Evolutionary conservation across 2,113 vertebrate genomes (phyloP).

Genomic region (Paralichthys olivaceus): DNA sequence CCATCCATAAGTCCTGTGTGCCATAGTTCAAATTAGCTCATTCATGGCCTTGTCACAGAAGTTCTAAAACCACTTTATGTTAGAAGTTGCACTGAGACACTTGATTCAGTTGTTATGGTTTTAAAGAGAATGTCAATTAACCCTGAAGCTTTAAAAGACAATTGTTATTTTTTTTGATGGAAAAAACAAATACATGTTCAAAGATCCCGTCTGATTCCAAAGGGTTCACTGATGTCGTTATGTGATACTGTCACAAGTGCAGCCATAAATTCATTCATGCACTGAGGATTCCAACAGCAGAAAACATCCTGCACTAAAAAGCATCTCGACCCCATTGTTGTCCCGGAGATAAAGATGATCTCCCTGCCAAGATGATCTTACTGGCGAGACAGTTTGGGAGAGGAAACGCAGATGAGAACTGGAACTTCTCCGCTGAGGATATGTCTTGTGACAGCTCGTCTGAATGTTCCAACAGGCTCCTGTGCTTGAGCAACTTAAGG

Average conservation of each 20-base stretch:
- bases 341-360: conserved; percentile 49
- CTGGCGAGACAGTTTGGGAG: conserved; percentile 32
- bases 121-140: background rate
- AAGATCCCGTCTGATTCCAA: conserved; percentile 1
- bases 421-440: conserved; percentile 46
- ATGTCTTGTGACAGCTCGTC: conserved; percentile 48
- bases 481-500: conserved; percentile 50
- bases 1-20: background rate
- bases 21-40: background rate
- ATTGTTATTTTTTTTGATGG: background rate
- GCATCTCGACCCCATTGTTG: conserved; percentile 38
- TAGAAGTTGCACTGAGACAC: too few species aligned
- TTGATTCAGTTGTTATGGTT: background rate
- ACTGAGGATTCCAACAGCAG: conserved; percentile 21
- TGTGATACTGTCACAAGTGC: conserved; percentile 11
- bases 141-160: background rate
- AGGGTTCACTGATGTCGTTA: conserved; percentile 1
- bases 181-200: too few species aligned
- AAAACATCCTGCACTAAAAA: conserved; percentile 33
- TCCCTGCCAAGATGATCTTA: conserved; percentile 38
- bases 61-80: background rate
- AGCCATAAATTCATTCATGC: conserved; percentile 52
- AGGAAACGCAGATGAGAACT: conserved; percentile 35
- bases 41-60: background rate
- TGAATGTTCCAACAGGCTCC: conserved; percentile 54